These are phyloP conservation scores for Pao palembangensis DNA, from an alignment of 2,113 vertebrate species.

Conservation along the genomic window DNA sequence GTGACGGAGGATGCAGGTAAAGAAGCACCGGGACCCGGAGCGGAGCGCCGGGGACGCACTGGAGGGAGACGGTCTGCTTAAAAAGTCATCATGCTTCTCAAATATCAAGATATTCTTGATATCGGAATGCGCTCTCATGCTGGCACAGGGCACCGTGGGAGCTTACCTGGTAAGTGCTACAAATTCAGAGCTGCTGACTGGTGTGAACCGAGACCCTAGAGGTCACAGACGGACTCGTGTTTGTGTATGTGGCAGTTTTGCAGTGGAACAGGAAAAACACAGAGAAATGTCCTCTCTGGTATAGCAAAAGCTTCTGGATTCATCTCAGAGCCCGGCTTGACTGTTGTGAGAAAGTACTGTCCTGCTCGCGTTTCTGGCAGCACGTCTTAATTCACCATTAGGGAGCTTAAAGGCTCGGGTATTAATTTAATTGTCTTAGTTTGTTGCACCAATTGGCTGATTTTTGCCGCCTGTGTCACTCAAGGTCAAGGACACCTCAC, in stretches of 20 bases:
- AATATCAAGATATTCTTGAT: slow-evolving; percentile 96
- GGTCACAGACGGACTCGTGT: neutral
- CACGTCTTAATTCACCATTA: neutral
- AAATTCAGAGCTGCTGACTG: neutral
- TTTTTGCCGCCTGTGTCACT: slow-evolving; percentile 31
- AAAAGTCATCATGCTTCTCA: slow-evolving; percentile 87
- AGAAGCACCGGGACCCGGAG: slow-evolving; percentile 74
- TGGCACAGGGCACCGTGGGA: slow-evolving; percentile 96
- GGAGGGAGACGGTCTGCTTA: slow-evolving; percentile 74
- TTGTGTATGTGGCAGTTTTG: neutral
- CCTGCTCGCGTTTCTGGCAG: neutral
- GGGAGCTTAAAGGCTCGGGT: neutral
- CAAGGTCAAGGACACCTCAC: slow-evolving; percentile 40
- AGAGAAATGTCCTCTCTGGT: neutral
- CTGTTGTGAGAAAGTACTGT: neutral
- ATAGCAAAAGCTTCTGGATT: neutral
- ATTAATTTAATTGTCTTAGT: neutral
- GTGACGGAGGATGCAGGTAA: slow-evolving; percentile 78
- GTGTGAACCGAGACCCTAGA: neutral
- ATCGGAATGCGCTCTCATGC: slow-evolving; percentile 94
- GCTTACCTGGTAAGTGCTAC: slow-evolving; percentile 92
- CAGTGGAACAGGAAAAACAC: neutral
- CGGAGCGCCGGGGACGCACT: slow-evolving; percentile 72
- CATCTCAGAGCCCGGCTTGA: neutral
- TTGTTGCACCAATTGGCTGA: slow-evolving; percentile 1